These are phyloP conservation scores for Harmothoe impar DNA, from an alignment of 2,888 invertebrate genomes.

Conservation along the genomic window DNA sequence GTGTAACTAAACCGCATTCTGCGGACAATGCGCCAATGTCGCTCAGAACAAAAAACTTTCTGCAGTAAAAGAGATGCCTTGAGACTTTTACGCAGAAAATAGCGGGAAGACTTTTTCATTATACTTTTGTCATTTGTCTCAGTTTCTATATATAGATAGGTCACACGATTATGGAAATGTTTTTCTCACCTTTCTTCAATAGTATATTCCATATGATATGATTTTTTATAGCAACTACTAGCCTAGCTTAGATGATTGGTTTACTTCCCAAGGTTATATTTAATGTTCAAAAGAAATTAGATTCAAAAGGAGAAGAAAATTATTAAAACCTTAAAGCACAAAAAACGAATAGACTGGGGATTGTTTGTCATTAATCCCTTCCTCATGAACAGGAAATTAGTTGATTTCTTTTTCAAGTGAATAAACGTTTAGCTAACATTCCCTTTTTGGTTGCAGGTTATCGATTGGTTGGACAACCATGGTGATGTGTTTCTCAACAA, in stretches of 20 bases:
- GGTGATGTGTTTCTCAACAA: conserved; percentile 98
- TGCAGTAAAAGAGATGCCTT: background rate
- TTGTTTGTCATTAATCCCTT: background rate
- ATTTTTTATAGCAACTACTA: background rate
- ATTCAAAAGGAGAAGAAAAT: too few relatives aligned
- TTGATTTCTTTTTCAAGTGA: too few relatives aligned
- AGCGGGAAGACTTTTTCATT: background rate
- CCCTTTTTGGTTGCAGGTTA: conserved; percentile 86
- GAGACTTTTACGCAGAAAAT: conserved; percentile 13
- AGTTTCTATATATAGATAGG: background rate
- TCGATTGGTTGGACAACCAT: conserved; percentile 98
- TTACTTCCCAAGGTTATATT: too few relatives aligned
- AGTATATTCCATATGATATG: background rate
- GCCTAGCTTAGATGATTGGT: background rate
- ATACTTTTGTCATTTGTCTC: conserved; percentile 18
- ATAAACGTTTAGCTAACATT: too few relatives aligned
- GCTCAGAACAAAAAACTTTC: background rate
- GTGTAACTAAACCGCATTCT: too few relatives aligned
- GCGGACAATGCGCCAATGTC: too few relatives aligned
- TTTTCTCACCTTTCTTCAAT: background rate
- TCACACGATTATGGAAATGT: background rate
- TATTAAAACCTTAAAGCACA: too few relatives aligned
- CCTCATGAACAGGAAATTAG: too few relatives aligned
- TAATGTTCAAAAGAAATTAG: too few relatives aligned
- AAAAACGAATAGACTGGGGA: too few relatives aligned